These are phyloP conservation scores for Saxicola maurus DNA, from an alignment of 2,797 vertebrate species.

Conservation along the genomic window DNA sequence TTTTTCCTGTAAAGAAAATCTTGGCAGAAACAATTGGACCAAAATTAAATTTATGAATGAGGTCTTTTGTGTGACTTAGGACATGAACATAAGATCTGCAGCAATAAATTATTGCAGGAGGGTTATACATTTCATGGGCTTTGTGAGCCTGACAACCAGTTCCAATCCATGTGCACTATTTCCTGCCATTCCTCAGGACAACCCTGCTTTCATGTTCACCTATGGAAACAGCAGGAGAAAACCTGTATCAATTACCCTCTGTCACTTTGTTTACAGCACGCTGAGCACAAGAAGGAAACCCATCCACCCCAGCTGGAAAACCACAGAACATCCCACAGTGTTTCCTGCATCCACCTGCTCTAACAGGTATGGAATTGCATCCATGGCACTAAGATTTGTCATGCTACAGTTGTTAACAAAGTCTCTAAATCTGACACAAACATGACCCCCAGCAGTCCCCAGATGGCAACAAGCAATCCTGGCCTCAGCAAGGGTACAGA, in stretches of 20 bases:
- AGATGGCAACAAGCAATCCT: not conserved
- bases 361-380: accelerated
- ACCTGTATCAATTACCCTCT: too few relatives aligned
- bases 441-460: not conserved
- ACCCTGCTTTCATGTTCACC: not conserved
- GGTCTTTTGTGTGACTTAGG: not conserved
- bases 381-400: accelerated
- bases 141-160: not conserved
- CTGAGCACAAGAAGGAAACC: not conserved
- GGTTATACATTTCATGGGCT: not conserved
- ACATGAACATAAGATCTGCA: not conserved
- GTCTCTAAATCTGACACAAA: not conserved
- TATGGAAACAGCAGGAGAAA: not conserved
- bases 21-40: not conserved
- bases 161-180: not conserved
- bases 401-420: accelerated
- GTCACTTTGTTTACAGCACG: accelerated
- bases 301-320: accelerated
- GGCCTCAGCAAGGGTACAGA: not conserved
- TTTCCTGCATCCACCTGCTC: not conserved
- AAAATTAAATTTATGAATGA: not conserved
- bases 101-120: not conserved
- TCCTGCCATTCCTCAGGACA: not conserved
- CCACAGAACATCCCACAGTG: accelerated
- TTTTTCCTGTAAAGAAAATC: not conserved